Conservation (phyloP, 2,888 invertebrate species). For the Pachydiplax longipennis region DNA sequence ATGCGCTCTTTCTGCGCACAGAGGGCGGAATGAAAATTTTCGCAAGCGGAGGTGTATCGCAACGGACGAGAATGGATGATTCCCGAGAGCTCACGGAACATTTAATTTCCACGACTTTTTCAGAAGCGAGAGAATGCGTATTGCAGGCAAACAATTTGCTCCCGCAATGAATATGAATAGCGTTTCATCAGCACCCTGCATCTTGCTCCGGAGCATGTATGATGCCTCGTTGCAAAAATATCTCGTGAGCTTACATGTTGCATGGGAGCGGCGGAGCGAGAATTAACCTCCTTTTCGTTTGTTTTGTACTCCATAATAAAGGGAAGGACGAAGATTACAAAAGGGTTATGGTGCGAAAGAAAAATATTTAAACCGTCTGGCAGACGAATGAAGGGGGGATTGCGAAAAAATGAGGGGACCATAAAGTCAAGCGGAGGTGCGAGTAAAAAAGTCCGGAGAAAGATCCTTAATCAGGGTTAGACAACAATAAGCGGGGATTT, state of each 20-base stretch:
- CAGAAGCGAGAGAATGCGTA: no score
- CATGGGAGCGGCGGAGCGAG: neutral
- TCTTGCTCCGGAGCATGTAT: no score
- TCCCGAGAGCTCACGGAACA: no score
- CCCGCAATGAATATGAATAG: no score
- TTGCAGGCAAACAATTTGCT: no score
- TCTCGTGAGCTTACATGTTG: neutral
- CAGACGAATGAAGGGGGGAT: neutral
- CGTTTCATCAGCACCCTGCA: no score
- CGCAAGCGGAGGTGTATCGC: no score
- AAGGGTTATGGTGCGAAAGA: neutral
- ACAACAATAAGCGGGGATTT: slow-evolving; percentile 4
- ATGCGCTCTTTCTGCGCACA: no score
- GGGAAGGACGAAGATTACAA: neutral
- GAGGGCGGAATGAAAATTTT: no score
- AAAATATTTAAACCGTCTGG: neutral
- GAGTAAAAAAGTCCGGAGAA: neutral
- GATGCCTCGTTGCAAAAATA: neutral
- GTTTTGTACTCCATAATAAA: neutral
- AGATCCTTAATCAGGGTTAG: neutral
- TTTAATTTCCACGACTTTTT: no score
- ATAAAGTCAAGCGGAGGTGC: neutral
- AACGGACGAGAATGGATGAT: no score
- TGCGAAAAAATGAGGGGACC: neutral
- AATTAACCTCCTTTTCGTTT: neutral